Percentiles rank a stretch among this genome's conserved stretches.
These are phyloP conservation scores for Phasianus colchicus DNA, from an alignment of 2,113 vertebrate species.

Conservation along the genomic window DNA sequence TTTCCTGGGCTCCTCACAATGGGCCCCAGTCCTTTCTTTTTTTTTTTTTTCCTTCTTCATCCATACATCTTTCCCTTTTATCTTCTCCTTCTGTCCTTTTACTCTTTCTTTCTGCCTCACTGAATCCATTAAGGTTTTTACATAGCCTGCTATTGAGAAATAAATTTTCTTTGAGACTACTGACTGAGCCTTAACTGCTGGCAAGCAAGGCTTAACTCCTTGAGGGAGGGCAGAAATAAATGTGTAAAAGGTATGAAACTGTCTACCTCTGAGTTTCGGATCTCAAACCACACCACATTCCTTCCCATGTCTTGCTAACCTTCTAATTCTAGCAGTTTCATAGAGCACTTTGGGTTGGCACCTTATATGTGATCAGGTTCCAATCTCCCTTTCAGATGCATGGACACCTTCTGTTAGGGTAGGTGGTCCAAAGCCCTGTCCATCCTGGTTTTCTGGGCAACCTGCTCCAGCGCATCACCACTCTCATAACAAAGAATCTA, in stretches of 20 bases:
- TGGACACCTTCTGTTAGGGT: not conserved
- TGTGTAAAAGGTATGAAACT: not conserved
- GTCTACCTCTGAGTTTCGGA: not conserved
- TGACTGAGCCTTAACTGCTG: slow-evolving; percentile 65
- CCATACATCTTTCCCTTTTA: slow-evolving; percentile 81
- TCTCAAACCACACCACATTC: not conserved
- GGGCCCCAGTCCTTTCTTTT: slow-evolving; percentile 76
- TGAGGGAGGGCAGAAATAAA: slow-evolving; percentile 32
- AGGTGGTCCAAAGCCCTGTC: not conserved
- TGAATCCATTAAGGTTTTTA: slow-evolving; percentile 85
- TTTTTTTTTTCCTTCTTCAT: slow-evolving; percentile 68
- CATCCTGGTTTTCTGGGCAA: not conserved
- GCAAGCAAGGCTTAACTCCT: slow-evolving; percentile 64
- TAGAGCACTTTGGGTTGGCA: not conserved
- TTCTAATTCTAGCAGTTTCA: not conserved
- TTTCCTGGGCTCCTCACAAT: slow-evolving; percentile 83
- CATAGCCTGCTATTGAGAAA: slow-evolving; percentile 77
- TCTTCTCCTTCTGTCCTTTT: slow-evolving; percentile 77
- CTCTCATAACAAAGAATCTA: not conserved
- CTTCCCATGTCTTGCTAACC: not conserved
- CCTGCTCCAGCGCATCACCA: not conserved
- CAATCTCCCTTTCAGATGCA: not conserved
- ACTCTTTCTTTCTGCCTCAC: slow-evolving; percentile 84
- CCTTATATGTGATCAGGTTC: not conserved
- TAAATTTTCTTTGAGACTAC: slow-evolving; percentile 74